Conservation (phyloP, 2,113 vertebrate species). For the Callionymus lyra region DNA sequence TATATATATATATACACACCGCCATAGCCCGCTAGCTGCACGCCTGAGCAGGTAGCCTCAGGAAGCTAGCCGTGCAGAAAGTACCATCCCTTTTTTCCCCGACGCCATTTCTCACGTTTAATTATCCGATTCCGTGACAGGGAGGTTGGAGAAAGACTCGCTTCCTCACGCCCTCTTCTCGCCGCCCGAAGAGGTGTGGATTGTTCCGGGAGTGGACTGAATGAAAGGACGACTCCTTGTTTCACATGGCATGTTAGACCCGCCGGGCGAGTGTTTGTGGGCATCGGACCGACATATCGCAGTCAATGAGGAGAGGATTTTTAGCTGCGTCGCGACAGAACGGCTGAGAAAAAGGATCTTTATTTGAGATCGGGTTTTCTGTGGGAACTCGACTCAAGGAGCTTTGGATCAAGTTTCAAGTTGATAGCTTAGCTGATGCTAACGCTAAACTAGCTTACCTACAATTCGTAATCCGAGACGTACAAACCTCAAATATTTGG, state of each 20-base stretch:
- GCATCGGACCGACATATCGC: slow-evolving; percentile 64
- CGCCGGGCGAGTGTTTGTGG: slow-evolving; percentile 62
- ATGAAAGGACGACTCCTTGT: slow-evolving; percentile 70
- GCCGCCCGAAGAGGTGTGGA: too few relatives aligned
- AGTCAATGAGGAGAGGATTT: slow-evolving; percentile 72
- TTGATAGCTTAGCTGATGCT: too few relatives aligned
- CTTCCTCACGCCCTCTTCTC: slow-evolving; percentile 74
- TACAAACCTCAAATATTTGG: too few relatives aligned
- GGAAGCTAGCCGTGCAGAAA: slow-evolving; percentile 84
- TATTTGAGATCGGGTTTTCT: slow-evolving; percentile 70
- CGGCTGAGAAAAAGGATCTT: slow-evolving; percentile 71
- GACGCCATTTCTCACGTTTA: slow-evolving; percentile 84
- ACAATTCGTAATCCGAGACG: too few relatives aligned
- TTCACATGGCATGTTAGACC: slow-evolving; percentile 75
- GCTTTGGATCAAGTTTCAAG: too few relatives aligned
- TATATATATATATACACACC: too few relatives aligned
- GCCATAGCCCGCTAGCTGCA: slow-evolving; percentile 61
- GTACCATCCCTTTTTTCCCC: slow-evolving; percentile 60
- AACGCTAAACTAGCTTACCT: too few relatives aligned
- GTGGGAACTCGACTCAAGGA: slow-evolving; percentile 35
- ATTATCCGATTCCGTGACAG: slow-evolving; percentile 82
- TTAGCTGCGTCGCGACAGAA: slow-evolving; percentile 69
- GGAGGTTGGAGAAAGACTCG: slow-evolving; percentile 80
- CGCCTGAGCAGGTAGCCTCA: slow-evolving; percentile 70
- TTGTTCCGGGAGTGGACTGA: slow-evolving; percentile 55